These are phyloP conservation scores for Linyphia triangularis DNA, from an alignment of 2,888 invertebrate genomes.

Conservation along the genomic window DNA sequence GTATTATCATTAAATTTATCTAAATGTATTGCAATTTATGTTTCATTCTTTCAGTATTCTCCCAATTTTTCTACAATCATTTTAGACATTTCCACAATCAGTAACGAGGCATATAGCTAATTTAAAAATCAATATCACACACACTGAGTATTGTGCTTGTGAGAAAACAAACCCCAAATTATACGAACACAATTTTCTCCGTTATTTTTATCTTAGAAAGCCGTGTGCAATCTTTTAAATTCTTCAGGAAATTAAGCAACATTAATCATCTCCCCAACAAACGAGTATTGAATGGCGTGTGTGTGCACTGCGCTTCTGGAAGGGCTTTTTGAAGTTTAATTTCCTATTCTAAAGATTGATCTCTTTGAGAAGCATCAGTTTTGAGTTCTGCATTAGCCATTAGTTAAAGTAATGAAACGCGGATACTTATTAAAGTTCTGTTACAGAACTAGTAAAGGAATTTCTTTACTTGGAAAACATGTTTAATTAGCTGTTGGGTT, in stretches of 20 bases:
- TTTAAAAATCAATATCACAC: not conserved
- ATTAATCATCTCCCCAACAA: constrained; percentile 45
- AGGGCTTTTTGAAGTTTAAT: constrained; percentile 45
- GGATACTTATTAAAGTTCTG: constrained; percentile 28
- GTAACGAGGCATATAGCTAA: not conserved
- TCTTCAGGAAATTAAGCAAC: constrained; percentile 43
- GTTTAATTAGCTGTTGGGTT: not conserved
- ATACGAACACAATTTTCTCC: constrained; percentile 19
- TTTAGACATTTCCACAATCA: not conserved
- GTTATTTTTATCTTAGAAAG: constrained; percentile 20
- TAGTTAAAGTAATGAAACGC: constrained; percentile 34
- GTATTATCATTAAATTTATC: too few species aligned
- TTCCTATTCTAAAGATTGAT: constrained; percentile 32
- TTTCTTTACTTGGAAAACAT: not conserved
- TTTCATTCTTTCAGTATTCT: not conserved
- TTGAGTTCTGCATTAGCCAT: not conserved
- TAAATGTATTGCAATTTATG: too few species aligned
- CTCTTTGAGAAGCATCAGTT: constrained; percentile 16
- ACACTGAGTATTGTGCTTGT: not conserved
- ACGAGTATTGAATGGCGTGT: constrained; percentile 21
- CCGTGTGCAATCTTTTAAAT: constrained; percentile 15
- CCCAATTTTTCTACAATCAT: not conserved
- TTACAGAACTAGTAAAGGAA: not conserved
- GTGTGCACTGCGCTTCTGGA: not conserved
- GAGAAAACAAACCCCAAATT: constrained; percentile 22